Conservation (phyloP, 2,888 invertebrate genomes). For the Hydropsyche betteni region DNA sequence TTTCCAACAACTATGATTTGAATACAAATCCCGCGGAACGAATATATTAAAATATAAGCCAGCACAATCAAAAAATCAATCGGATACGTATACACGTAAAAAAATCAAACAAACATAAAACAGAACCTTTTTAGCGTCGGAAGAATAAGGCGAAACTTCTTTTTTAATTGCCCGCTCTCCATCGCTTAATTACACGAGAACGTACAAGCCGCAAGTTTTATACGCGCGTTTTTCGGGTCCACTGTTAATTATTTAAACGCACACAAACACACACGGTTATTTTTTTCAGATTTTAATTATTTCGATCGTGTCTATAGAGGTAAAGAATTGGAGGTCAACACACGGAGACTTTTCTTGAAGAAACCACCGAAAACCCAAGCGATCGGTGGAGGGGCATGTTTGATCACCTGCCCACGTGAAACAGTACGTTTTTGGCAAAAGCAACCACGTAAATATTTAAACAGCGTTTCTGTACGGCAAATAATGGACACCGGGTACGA, state of each 20-base stretch:
- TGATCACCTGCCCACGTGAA: conserved; percentile 46
- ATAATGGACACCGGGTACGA: conserved; percentile 37
- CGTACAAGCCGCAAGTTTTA: neutral
- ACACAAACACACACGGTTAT: neutral
- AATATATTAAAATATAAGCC: no score
- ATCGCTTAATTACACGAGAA: conserved; percentile 4
- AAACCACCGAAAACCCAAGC: conserved; percentile 16
- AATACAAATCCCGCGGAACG: no score
- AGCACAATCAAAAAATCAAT: no score
- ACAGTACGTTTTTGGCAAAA: conserved; percentile 49
- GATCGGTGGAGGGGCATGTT: conserved; percentile 35
- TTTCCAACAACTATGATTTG: no score
- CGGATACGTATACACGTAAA: neutral
- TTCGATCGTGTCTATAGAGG: neutral
- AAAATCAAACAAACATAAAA: conserved; percentile 11
- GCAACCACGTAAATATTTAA: conserved; percentile 48
- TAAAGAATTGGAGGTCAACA: conserved; percentile 44
- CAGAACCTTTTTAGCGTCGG: neutral
- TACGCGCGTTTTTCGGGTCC: neutral
- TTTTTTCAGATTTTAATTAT: conserved; percentile 31
- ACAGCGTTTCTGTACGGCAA: conserved; percentile 47
- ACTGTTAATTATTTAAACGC: no score
- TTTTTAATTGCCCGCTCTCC: conserved; percentile 1
- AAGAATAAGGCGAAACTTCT: conserved; percentile 12
- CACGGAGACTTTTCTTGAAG: neutral